A percentile compares a stretch with the other conserved stretches of the same genome.
Evolutionary conservation across 2,888 invertebrate species (phyloP).

Genomic region (Nezara viridula): DNA sequence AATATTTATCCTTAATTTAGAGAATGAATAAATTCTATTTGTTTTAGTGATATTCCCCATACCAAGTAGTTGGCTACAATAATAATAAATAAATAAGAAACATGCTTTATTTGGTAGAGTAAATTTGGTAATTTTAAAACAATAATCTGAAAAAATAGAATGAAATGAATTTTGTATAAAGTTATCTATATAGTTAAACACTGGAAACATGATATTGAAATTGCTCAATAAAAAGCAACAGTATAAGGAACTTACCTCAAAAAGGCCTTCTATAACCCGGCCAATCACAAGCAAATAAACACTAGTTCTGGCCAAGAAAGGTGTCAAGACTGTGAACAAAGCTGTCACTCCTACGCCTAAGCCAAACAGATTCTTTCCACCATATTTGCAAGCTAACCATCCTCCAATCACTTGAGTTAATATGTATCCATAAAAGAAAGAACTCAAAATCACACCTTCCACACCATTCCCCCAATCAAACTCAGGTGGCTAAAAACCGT

Average conservation of each 20-base stretch:
- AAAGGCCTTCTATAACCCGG: slow-evolving; percentile 70
- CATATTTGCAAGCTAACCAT: slow-evolving; percentile 71
- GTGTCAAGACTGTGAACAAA: slow-evolving; percentile 70
- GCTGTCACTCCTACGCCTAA: slow-evolving; percentile 69
- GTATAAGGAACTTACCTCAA: slow-evolving; percentile 69
- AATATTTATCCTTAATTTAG: no score
- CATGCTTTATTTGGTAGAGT: background rate
- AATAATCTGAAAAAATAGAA: no score
- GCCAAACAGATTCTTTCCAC: slow-evolving; percentile 71
- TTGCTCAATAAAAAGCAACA: background rate
- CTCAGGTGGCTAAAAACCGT: slow-evolving; percentile 66
- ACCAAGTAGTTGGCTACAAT: no score
- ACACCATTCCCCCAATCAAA: slow-evolving; percentile 69
- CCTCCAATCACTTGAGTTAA: slow-evolving; percentile 71
- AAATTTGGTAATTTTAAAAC: slow-evolving; percentile 26
- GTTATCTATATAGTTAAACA: background rate
- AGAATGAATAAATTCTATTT: no score
- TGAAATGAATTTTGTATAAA: no score
- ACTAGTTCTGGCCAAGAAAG: slow-evolving; percentile 69
- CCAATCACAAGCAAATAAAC: slow-evolving; percentile 68
- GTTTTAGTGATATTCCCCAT: no score
- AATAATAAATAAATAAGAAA: no score
- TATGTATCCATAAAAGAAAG: slow-evolving; percentile 72
- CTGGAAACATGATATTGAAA: background rate
- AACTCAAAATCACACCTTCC: slow-evolving; percentile 69